phyloP scores from a whole-genome alignment of 2,113 vertebrate species.

The Rhombomys opimus region DNA sequence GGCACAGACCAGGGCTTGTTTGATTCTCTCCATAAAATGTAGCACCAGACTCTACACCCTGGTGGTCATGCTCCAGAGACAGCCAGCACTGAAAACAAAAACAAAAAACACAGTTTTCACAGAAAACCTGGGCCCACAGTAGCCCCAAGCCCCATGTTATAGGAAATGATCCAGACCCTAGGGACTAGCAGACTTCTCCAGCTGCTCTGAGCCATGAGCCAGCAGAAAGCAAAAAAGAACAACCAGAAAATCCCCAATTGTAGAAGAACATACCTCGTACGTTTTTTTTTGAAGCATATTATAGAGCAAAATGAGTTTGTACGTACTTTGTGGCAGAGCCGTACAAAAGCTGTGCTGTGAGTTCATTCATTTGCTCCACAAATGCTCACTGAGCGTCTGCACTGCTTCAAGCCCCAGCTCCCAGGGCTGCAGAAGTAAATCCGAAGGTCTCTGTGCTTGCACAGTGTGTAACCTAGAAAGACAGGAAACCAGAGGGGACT shows the following conservation, averaged over 20 bases:
- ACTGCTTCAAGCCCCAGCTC: neutral
- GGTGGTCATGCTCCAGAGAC: constrained; percentile 64
- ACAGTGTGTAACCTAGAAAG: neutral
- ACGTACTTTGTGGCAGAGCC: neutral
- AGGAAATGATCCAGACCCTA: neutral
- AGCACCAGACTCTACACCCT: constrained; percentile 3
- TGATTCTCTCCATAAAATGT: constrained; percentile 58
- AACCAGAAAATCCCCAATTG: neutral
- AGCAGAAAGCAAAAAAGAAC: constrained; percentile 5
- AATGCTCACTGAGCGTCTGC: neutral
- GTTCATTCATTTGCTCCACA: neutral
- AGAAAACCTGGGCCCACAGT: constrained; percentile 45
- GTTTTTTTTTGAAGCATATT: neutral
- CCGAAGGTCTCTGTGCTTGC: neutral
- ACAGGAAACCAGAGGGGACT: neutral
- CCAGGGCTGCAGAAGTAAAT: neutral
- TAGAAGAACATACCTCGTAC: neutral
- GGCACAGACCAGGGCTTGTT: constrained; percentile 42
- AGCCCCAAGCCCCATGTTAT: neutral
- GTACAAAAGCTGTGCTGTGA: neutral
- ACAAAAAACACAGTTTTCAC: constrained; percentile 23
- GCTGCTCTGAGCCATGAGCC: neutral
- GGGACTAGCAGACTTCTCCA: neutral
- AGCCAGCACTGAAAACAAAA: constrained; percentile 38
- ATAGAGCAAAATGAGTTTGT: neutral